Evolutionary conservation across 2,888 invertebrate species (phyloP), one percentile per base, ranked within the genome.

Genomic region (Agrilus biguttatus): DNA sequence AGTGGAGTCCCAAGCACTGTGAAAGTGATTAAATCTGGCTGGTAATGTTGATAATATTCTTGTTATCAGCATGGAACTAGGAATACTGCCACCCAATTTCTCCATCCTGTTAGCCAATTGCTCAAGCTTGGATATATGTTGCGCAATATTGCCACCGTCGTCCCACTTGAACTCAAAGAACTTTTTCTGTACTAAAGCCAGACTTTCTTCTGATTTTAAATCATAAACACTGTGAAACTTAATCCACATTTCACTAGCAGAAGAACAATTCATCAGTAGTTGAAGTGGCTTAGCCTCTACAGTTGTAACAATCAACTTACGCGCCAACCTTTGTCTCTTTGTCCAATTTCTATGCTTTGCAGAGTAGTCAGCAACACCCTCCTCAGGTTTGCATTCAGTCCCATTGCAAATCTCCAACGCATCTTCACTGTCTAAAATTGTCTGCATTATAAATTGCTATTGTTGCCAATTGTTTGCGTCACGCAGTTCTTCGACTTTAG

Each of bases 91-190:
- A 2, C 46, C 48, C 8, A 53, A 38, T 8, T 39, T 38, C 19
- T 49, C 52, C 47, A 53, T 47, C 39, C 47, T 48, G 1, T 2
- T 40, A 2, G 47, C 23, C 19, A 52, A 13, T 8, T 49, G 47
- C 33, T 55, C 53, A 6, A 55, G 5, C 21, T 44, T 47, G 7
- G 47, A 42, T 5, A 53, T 19, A 43, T 53, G 39, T 2, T 39
- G 10, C 21, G 46, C 45, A 5, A 49, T 45, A 13, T 39, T 35
- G 32, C 33, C 41, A 17, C 33, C 7, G 28, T 8, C 17, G n/a
- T 47, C 39, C 50, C 49, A 50, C 36, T 49, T 43, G 32, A 46
- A 53, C 6, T 53, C 48, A 32, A 52, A 54, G 34, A 53, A 55
- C 17, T 48, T 34, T 33, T 54, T 53, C 37, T 53, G 53, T 1